Conservation (phyloP, 2,888 invertebrate species). For the Galeopsomyia nigrocyanea region DNA sequence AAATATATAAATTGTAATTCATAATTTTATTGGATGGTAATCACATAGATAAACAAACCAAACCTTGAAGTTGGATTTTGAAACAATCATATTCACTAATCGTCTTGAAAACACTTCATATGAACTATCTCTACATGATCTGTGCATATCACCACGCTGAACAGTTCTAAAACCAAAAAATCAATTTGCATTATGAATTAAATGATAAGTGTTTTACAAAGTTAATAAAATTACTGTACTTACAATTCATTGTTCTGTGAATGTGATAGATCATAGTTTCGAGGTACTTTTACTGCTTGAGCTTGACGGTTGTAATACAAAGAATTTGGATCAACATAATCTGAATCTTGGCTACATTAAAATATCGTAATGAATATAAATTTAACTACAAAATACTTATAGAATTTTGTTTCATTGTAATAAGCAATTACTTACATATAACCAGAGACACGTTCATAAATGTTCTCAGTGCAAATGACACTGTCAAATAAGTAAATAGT, state of each 20-base stretch:
- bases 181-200: background rate
- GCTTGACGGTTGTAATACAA: constrained; percentile 52
- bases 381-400: background rate
- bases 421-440: constrained; percentile 31
- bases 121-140: constrained; percentile 36
- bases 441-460: constrained; percentile 32
- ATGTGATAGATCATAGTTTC: background rate
- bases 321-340: constrained; percentile 56
- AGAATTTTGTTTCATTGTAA: background rate
- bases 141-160: background rate
- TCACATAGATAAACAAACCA: background rate
- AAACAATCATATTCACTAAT: constrained; percentile 56
- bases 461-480: constrained; percentile 10
- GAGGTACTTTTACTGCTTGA: constrained; percentile 42
- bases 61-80: constrained; percentile 54
- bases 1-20: constrained; percentile 10
- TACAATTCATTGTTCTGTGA: constrained; percentile 23
- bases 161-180: constrained; percentile 4
- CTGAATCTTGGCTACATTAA: constrained; percentile 39
- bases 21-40: background rate
- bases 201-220: background rate
- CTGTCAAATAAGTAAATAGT: background rate
- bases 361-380: constrained; percentile 12
- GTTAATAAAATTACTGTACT: constrained; percentile 12
- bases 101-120: constrained; percentile 56